A percentile compares a stretch with the other conserved stretches of the same genome.
These are phyloP conservation scores for Lordiphosa clarofinis DNA, from an alignment of 1,140 invertebrate species.

Conservation along the genomic window DNA sequence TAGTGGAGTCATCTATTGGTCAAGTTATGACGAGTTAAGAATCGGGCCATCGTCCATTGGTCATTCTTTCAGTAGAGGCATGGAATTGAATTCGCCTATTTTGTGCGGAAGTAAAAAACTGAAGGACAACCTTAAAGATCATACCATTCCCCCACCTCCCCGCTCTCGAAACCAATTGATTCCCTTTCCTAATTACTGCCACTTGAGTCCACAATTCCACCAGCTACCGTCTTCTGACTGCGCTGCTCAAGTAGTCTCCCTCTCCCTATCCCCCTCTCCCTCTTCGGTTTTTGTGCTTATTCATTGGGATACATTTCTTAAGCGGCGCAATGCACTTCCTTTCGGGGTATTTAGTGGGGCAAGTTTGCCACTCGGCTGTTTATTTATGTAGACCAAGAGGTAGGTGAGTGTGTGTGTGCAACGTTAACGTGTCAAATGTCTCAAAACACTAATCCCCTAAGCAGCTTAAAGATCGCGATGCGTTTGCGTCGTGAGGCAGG, in stretches of 20 bases:
- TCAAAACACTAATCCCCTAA: constrained; percentile 77
- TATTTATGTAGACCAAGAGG: constrained; percentile 49
- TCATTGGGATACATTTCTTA: constrained; percentile 49
- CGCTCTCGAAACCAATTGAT: not conserved
- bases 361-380: constrained; percentile 42
- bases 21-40: too few species aligned
- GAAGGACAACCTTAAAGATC: not conserved
- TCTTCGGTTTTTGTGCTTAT: constrained; percentile 24
- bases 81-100: not conserved
- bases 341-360: constrained; percentile 59
- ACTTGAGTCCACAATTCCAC: constrained; percentile 7
- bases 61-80: too few species aligned
- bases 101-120: too few species aligned
- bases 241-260: too few species aligned
- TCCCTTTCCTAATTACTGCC: constrained; percentile 18
- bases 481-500: constrained; percentile 44
- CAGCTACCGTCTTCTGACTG: too few species aligned
- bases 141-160: not conserved
- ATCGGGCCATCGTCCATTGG: too few species aligned
- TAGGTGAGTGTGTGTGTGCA: constrained; percentile 39
- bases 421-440: constrained; percentile 77
- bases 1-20: too few species aligned
- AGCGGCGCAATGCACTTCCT: constrained; percentile 65
- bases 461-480: constrained; percentile 77
- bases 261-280: too few species aligned